These are phyloP conservation scores for Anarhynchus alexandrinus DNA, from an alignment of 2,113 vertebrate species.

Conservation along the genomic window DNA sequence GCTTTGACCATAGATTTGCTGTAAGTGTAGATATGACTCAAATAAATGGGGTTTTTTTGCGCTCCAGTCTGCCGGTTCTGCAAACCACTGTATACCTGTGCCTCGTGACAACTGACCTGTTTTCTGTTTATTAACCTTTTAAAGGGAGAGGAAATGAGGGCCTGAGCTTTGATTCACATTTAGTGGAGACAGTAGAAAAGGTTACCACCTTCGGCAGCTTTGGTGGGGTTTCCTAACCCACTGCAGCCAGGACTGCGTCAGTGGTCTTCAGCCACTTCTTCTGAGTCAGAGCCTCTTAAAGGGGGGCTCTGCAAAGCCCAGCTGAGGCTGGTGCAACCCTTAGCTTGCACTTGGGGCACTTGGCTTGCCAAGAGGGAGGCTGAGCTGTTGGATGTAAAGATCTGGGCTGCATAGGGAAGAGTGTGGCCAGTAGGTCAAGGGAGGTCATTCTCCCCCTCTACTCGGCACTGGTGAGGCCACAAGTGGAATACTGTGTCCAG, in stretches of 20 bases:
- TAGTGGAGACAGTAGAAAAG: background rate
- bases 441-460: too few species aligned
- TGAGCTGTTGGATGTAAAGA: background rate
- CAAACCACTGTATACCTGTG: background rate
- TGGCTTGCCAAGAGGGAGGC: background rate
- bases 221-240: background rate
- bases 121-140: conserved; percentile 9
- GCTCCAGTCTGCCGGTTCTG: background rate
- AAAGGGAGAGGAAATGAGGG: background rate
- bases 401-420: too few species aligned
- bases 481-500: too few species aligned
- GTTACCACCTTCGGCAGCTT: background rate
- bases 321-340: background rate
- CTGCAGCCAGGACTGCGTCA: background rate
- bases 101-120: background rate
- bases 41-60: background rate
- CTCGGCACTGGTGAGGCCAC: too few species aligned
- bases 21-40: background rate
- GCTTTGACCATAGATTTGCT: background rate
- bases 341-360: background rate
- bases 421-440: too few species aligned
- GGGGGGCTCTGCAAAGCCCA: background rate
- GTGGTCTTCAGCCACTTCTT: background rate
- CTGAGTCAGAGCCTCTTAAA: background rate
- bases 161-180: background rate